Conservation (phyloP, 2,797 vertebrate species). For the Ctenochaetus hawaiiensis region DNA sequence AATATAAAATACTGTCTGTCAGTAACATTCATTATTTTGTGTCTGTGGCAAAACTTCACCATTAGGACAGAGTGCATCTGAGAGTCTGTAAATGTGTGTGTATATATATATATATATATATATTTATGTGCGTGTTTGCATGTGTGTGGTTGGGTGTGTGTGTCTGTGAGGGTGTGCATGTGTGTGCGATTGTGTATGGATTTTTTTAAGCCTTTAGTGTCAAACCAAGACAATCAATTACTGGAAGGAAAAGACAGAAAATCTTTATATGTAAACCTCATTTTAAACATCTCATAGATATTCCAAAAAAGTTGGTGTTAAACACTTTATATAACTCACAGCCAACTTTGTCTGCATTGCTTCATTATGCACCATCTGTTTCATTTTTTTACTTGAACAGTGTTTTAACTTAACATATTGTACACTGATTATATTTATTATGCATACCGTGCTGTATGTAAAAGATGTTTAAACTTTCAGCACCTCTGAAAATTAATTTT, state of each 20-base stretch:
- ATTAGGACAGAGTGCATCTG: no score
- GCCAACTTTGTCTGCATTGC: not conserved
- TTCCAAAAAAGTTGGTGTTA: constrained; percentile 3
- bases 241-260: not conserved
- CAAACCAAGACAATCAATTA: not conserved
- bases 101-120: not conserved
- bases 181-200: not conserved
- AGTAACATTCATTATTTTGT: not conserved
- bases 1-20: not conserved
- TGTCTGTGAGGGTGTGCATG: not conserved
- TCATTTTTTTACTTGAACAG: not conserved
- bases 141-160: not conserved
- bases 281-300: not conserved
- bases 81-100: no score
- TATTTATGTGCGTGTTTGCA: not conserved
- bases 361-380: constrained; percentile 16
- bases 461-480: not conserved
- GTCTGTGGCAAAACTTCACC: not conserved
- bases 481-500: not conserved
- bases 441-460: not conserved
- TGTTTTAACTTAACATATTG: not conserved
- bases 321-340: not conserved
- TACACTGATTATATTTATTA: not conserved
- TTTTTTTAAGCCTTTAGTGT: not conserved
- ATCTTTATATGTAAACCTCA: constrained; percentile 1